Percentiles rank a stretch among this genome's conserved stretches.
Conservation (phyloP, 2,888 invertebrate species). For the Minunthozetes semirufus region DNA sequence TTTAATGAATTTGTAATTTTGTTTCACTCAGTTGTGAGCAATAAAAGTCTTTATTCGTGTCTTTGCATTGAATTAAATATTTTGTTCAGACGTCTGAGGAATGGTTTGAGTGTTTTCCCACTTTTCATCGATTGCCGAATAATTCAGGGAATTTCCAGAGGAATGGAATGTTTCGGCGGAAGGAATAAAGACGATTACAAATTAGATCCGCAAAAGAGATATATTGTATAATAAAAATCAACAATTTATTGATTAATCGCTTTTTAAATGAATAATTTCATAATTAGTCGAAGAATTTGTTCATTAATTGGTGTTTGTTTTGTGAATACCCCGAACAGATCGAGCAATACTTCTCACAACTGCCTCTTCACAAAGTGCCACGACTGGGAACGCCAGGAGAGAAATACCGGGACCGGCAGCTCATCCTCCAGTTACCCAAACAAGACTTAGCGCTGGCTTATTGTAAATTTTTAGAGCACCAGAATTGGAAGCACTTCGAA, state of each 20-base stretch:
- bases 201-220: not conserved
- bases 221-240: not conserved
- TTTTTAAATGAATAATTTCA: not conserved
- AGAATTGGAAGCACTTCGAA: conserved; percentile 73
- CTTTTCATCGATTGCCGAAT: too few species aligned
- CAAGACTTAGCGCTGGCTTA: conserved; percentile 86
- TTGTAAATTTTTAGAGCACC: conserved; percentile 74
- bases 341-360: conserved; percentile 82
- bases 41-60: not conserved
- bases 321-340: conserved; percentile 58
- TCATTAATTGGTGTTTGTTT: not conserved
- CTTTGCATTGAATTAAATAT: not conserved
- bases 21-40: not conserved
- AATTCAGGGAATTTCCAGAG: too few species aligned
- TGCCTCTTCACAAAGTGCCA: conserved; percentile 74
- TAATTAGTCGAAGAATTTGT: not conserved
- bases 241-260: not conserved
- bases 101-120: not conserved
- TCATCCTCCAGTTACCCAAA: conserved; percentile 83
- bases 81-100: not conserved
- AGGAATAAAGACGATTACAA: not conserved
- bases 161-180: not conserved
- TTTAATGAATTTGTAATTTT: too few species aligned
- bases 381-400: conserved; percentile 69
- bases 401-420: conserved; percentile 67